Conservation (phyloP, 1,140 invertebrate genomes). For the Formica selysi region DNA sequence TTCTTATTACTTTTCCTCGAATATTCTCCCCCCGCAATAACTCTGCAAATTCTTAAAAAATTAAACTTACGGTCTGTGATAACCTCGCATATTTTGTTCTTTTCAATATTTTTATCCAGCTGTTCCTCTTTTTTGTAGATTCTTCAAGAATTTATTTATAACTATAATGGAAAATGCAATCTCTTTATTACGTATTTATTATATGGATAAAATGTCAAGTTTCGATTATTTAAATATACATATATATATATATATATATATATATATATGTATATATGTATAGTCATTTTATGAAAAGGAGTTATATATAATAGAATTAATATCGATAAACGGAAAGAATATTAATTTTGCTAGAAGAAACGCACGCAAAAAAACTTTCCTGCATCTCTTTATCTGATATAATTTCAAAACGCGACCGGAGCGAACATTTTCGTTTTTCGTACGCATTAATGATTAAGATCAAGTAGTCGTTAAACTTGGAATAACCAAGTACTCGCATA, state of each 20-base stretch:
- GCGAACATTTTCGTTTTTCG: neutral
- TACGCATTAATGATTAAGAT: conserved; percentile 13
- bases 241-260: neutral
- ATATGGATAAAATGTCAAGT: neutral
- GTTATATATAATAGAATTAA: neutral
- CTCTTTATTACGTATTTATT: neutral
- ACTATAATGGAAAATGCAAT: neutral
- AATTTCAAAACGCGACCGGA: neutral
- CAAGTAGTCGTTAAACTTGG: conserved; percentile 43
- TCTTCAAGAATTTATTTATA: conserved; percentile 16
- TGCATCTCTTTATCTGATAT: neutral
- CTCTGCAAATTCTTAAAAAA: neutral
- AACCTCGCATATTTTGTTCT: neutral
- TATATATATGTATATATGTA: neutral
- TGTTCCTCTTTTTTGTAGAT: neutral
- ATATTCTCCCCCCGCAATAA: neutral
- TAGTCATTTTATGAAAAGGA: neutral
- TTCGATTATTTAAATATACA: neutral
- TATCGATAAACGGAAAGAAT: conserved; percentile 3
- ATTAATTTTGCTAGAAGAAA: neutral
- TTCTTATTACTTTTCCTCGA: conserved; percentile 6
- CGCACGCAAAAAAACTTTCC: neutral
- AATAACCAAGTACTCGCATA: conserved; percentile 39
- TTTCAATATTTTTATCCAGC: neutral
- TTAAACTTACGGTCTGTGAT: neutral